Evolutionary conservation across 1,140 invertebrate genomes (phyloP), one percentile per base, ranked within the genome.

Genomic region (Macrobrachium nipponense): DNA sequence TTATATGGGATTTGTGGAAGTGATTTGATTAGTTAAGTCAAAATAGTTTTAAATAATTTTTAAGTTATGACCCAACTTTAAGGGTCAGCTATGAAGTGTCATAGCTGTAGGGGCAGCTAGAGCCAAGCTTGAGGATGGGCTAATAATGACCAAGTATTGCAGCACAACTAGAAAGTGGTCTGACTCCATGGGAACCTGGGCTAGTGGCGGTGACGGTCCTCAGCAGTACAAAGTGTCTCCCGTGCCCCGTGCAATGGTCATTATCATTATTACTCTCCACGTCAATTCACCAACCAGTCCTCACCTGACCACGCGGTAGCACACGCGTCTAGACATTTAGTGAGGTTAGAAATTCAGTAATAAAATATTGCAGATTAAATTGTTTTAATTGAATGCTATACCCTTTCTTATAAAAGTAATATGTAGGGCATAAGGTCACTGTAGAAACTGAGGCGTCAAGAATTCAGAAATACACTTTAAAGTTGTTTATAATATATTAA

Each of bases 191-290:
- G 64, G 68, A 68, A 59, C 36, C n/a, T 44, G 77, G 76, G 77
- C 64, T 80, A 79, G 78, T 80, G 84, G 23, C 60, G 68, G 84
- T 80, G 84, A 78, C 84, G 84, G 84, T 86, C 84, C 84, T 86
- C 84, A 86, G 84, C 84, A 86, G 84, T 86, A 86, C 84, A 86
- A 86, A 86, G 75, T 86, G 84, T 86, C 84, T 86, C 84, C 83
- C 60, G 84, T 86, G 84, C 84, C 84, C 84, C 84, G 84, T 86
- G 84, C 84, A 86, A 86, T 86, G 84, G 84, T 86, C 84, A 86
- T 86, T 86, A 86, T 86, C 72, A 86, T 86, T 73, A 86, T 86
- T 86, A 86, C 68, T 86, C 83, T 86, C 70, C 66, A 85, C 75
- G 77, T 79, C 76, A 79, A 66, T 80, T 83, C 73, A 83, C 68